These are phyloP conservation scores for Drosophila anomelani DNA, from an alignment of 2,888 invertebrate genomes.

Conservation along the genomic window DNA sequence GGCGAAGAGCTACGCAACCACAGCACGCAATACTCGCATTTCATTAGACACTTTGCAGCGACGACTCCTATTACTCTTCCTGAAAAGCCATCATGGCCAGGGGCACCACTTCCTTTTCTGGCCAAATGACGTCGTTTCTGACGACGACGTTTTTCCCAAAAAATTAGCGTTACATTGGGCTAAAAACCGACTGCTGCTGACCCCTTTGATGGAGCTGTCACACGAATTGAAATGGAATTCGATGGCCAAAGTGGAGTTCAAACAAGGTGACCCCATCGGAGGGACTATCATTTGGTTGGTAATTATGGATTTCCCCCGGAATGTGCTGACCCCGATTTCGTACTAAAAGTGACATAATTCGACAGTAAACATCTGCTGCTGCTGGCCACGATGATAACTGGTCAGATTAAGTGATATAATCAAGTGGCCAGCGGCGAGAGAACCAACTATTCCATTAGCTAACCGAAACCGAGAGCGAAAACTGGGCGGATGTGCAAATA, in stretches of 20 bases:
- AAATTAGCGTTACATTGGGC: conserved; percentile 39
- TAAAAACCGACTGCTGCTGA: neutral
- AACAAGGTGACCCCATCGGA: conserved; percentile 16
- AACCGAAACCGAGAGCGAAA: conserved; percentile 12
- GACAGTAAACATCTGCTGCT: conserved; percentile 15
- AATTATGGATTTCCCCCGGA: conserved; percentile 4
- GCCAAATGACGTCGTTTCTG: conserved; percentile 44
- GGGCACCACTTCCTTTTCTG: conserved; percentile 14
- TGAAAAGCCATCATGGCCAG: conserved; percentile 10
- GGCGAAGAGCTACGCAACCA: conserved; percentile 71
- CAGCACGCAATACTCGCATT: conserved; percentile 81
- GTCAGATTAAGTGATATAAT: conserved; percentile 41
- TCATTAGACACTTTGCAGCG: conserved; percentile 80
- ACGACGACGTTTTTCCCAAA: conserved; percentile 16
- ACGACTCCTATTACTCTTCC: conserved; percentile 78
- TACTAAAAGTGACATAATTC: conserved; percentile 11
- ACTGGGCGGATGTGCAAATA: conserved; percentile 56
- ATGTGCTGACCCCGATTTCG: conserved; percentile 3
- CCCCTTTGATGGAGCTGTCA: conserved; percentile 4
- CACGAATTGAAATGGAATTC: conserved; percentile 22
- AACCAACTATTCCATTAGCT: conserved; percentile 42
- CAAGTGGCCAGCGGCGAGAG: conserved; percentile 20
- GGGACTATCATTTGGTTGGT: neutral
- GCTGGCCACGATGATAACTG: conserved; percentile 6
- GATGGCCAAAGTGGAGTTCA: conserved; percentile 4